Percentiles rank a stretch among this genome's conserved stretches.
These are phyloP conservation scores for Silvanus unidentatus DNA, from an alignment of 2,888 invertebrate genomes.

Conservation along the genomic window DNA sequence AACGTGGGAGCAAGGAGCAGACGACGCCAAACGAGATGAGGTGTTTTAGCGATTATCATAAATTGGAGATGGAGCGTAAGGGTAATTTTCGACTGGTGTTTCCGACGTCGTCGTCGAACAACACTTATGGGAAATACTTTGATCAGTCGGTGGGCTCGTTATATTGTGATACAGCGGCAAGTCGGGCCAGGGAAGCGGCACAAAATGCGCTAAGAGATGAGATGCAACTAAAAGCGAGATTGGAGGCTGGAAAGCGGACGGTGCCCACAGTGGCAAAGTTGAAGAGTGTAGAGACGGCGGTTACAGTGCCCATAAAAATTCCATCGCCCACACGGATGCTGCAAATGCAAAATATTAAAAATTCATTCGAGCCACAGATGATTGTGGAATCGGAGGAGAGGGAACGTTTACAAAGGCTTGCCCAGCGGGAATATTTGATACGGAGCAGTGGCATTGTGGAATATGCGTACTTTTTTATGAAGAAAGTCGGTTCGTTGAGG, in stretches of 20 bases:
- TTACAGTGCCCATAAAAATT: conserved; percentile 10
- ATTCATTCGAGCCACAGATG: conserved; percentile 61
- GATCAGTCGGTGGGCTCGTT: conserved; percentile 69
- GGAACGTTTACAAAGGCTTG: conserved; percentile 58
- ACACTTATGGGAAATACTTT: conserved; percentile 62
- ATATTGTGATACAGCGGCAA: conserved; percentile 70
- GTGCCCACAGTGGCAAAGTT: conserved; percentile 24
- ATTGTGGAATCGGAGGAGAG: conserved; percentile 67
- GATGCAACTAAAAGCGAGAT: conserved; percentile 55
- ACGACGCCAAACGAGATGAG: conserved; percentile 17
- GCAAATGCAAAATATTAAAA: conserved; percentile 18
- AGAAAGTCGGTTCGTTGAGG: conserved; percentile 60
- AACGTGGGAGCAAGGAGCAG: conserved; percentile 47
- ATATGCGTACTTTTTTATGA: conserved; percentile 62
- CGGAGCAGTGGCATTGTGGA: conserved; percentile 65
- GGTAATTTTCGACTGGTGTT: conserved; percentile 71
- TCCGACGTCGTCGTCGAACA: conserved; percentile 55
- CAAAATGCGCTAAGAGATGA: conserved; percentile 65
- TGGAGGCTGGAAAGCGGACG: conserved; percentile 54
- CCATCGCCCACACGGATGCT: conserved; percentile 15
- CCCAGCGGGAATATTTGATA: conserved; percentile 64
- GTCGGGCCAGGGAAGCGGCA: conserved; percentile 71
- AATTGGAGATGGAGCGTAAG: conserved; percentile 47
- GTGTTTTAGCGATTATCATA: conserved; percentile 41
- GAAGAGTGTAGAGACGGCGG: conserved; percentile 9